These are phyloP conservation scores for Acipenser oxyrinchus DNA, from an alignment of 2,797 vertebrate species.

Conservation along the genomic window DNA sequence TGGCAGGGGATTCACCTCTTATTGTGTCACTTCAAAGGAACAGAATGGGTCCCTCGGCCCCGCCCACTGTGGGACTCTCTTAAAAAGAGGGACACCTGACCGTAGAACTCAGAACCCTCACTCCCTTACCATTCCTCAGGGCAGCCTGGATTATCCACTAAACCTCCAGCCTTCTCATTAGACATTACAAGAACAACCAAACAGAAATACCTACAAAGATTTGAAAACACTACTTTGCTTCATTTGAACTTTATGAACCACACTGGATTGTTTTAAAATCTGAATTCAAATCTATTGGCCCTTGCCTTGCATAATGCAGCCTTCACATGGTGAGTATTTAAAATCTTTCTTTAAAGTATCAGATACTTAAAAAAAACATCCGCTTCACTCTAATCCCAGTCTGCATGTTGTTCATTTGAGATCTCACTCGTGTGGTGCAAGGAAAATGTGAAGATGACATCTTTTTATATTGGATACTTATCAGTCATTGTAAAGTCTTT, in stretches of 20 bases:
- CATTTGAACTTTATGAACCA: neutral
- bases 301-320: slow-evolving; percentile 48
- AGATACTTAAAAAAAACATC: too few relatives aligned
- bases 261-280: neutral
- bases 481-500: too few relatives aligned
- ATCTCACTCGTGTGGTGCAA: too few relatives aligned
- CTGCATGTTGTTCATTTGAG: too few relatives aligned
- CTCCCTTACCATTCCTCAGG: slow-evolving; percentile 12
- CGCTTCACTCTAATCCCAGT: too few relatives aligned
- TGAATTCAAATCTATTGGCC: too few relatives aligned
- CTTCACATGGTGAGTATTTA: slow-evolving; percentile 56
- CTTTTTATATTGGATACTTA: too few relatives aligned
- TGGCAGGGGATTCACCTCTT: slow-evolving; percentile 51
- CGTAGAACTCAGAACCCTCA: slow-evolving; percentile 32
- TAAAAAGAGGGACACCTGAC: slow-evolving; percentile 54
- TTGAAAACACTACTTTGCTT: slow-evolving; percentile 21
- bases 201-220: slow-evolving; percentile 14
- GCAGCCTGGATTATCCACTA: slow-evolving; percentile 25
- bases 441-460: too few relatives aligned
- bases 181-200: slow-evolving; percentile 25
- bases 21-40: slow-evolving; percentile 69
- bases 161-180: slow-evolving; percentile 22
- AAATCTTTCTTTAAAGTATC: neutral
- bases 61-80: slow-evolving; percentile 45
- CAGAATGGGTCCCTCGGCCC: slow-evolving; percentile 52